These are phyloP conservation scores for Clupea harengus DNA, from an alignment of 2,113 vertebrate species.

Conservation along the genomic window DNA sequence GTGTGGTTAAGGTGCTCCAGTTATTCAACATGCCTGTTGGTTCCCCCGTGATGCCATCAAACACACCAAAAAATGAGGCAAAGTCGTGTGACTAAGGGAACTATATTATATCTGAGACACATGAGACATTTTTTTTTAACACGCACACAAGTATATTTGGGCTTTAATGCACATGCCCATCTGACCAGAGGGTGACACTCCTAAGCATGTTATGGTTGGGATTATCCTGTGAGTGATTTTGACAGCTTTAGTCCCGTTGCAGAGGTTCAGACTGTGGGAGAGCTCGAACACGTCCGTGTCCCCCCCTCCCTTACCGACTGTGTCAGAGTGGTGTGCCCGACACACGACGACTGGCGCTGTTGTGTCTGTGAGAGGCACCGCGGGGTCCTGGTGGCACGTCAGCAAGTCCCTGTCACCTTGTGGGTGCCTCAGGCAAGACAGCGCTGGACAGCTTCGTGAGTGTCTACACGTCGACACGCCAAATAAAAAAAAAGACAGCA, in stretches of 20 bases:
- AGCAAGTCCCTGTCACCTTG: conserved; percentile 44
- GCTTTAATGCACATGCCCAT: conserved; percentile 13
- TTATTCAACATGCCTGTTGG: background rate
- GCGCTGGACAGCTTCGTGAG: background rate
- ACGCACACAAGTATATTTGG: background rate
- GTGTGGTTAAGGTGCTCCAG: no score
- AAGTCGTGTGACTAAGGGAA: background rate
- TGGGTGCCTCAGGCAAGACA: background rate
- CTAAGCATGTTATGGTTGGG: background rate
- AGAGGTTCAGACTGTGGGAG: background rate
- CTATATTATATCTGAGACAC: background rate
- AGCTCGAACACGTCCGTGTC: background rate
- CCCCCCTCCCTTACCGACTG: background rate
- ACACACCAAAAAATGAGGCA: background rate
- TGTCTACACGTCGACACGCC: background rate
- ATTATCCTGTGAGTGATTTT: background rate
- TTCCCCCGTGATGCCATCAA: background rate
- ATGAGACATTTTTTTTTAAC: background rate
- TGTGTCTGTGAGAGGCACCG: background rate
- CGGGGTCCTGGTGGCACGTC: conserved; percentile 27
- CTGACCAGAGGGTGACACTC: conserved; percentile 7
- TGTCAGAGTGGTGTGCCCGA: background rate
- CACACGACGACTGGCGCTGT: background rate
- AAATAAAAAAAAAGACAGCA: no score
- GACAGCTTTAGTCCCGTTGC: conserved; percentile 11